Evolutionary conservation across 2,888 invertebrate species (phyloP).

Genomic region (Temnothorax rugatulus): DNA sequence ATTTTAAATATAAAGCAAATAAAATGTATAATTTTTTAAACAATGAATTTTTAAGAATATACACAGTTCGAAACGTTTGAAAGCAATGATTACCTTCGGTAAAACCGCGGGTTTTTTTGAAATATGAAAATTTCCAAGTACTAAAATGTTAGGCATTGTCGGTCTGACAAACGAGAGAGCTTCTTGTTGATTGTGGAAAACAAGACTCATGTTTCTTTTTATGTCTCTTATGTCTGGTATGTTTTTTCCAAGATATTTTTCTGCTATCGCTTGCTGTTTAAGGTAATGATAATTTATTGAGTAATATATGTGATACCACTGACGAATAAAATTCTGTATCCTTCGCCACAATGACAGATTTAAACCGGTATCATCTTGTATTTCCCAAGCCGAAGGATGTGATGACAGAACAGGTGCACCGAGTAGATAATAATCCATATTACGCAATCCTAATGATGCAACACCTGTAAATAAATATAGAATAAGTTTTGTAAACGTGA

Average conservation of each 20-base stretch:
- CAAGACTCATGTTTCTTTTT: no score
- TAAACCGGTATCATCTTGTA: slow-evolving; percentile 45
- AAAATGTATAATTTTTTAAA: not conserved
- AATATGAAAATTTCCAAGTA: no score
- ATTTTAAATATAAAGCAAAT: slow-evolving; percentile 1
- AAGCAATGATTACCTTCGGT: no score
- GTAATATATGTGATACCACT: slow-evolving; percentile 50
- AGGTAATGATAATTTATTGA: slow-evolving; percentile 26
- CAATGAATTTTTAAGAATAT: no score
- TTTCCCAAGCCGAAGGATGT: slow-evolving; percentile 71
- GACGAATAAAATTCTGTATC: slow-evolving; percentile 58
- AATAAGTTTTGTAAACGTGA: not conserved
- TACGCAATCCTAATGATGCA: slow-evolving; percentile 41
- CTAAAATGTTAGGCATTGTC: no score
- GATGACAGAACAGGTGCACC: slow-evolving; percentile 69
- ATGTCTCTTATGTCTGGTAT: no score
- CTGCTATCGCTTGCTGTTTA: slow-evolving; percentile 62
- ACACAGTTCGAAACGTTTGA: no score
- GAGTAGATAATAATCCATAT: slow-evolving; percentile 47
- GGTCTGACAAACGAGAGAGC: no score
- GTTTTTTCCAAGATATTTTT: slow-evolving; percentile 69
- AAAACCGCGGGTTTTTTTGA: no score
- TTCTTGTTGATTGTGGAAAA: no score
- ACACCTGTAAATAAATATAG: slow-evolving; percentile 54
- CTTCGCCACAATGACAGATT: slow-evolving; percentile 68